Percentiles rank a stretch among this genome's conserved stretches.
Evolutionary conservation across 2,113 vertebrate genomes (phyloP).

Genomic region (Urocitellus parryii): DNA sequence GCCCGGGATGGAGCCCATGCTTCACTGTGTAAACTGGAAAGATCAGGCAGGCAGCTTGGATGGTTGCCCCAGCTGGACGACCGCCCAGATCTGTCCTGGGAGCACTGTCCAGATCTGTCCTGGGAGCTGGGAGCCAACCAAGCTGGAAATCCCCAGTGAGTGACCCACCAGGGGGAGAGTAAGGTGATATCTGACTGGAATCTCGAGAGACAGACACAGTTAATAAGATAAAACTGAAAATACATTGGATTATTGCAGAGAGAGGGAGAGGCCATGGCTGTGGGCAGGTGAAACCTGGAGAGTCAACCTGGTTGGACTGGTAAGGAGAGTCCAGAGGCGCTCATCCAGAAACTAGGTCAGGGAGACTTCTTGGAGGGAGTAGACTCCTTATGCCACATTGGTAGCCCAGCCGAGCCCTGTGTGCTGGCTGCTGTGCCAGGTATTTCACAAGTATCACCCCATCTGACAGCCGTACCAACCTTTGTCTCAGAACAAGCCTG

Average conservation of each 20-base stretch:
- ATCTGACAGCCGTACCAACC: background rate
- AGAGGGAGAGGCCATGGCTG: too few species aligned
- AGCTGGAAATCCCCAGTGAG: background rate
- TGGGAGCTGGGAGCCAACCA: background rate
- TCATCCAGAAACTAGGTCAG: background rate
- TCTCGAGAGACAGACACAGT: background rate
- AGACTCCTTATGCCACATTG: accelerated
- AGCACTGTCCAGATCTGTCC: background rate
- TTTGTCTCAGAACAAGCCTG: background rate
- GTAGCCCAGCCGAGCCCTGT: background rate
- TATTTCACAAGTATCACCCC: background rate
- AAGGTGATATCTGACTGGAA: background rate
- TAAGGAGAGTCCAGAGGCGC: background rate
- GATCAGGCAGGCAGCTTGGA: too few species aligned
- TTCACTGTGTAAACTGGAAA: too few species aligned
- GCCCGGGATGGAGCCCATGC: too few species aligned
- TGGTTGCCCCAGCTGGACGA: background rate
- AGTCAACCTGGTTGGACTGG: background rate
- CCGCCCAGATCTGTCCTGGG: too few species aligned
- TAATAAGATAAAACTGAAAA: background rate
- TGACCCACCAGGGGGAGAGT: background rate
- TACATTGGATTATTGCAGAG: too few species aligned
- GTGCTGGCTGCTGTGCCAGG: background rate
- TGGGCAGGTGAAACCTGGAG: background rate
- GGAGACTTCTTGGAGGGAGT: background rate